Evolutionary conservation across 2,113 vertebrate genomes (phyloP).

Genomic region (Sebastes fasciatus): DNA sequence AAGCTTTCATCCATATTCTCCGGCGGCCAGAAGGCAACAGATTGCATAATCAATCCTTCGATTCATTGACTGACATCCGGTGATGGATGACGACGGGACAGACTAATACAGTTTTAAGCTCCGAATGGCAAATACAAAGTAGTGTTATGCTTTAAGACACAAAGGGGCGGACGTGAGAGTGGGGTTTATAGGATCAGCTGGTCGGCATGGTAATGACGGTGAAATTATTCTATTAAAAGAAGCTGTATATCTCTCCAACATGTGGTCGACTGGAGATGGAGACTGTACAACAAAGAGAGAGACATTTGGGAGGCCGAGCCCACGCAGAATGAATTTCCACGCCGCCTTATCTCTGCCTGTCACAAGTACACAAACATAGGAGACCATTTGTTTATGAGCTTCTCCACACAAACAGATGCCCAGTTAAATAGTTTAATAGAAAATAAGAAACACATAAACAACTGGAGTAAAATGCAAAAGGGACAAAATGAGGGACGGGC

Average conservation of each 20-base stretch:
- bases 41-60: conserved; percentile 45
- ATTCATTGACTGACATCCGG: conserved; percentile 48
- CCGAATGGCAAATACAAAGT: conserved; percentile 7
- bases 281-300: conserved; percentile 29
- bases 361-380: conserved; percentile 30
- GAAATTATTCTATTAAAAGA: conserved; percentile 51
- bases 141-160: conserved; percentile 23
- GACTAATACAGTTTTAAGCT: conserved; percentile 21
- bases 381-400: conserved; percentile 26
- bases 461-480: not conserved
- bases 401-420: conserved; percentile 5
- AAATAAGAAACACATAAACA: conserved; percentile 12
- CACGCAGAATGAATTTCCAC: conserved; percentile 48
- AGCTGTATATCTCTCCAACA: conserved; percentile 25
- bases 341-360: conserved; percentile 51
- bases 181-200: conserved; percentile 49
- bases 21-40: conserved; percentile 25
- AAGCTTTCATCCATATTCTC: conserved; percentile 58
- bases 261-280: conserved; percentile 39
- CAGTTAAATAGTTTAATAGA: conserved; percentile 13
- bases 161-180: conserved; percentile 23
- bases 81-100: conserved; percentile 47
- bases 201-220: conserved; percentile 17
- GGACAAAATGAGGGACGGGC: not conserved
- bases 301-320: conserved; percentile 7